Evolutionary conservation across 2,888 invertebrate genomes (phyloP).

Genomic region (Andrena flavipes): DNA sequence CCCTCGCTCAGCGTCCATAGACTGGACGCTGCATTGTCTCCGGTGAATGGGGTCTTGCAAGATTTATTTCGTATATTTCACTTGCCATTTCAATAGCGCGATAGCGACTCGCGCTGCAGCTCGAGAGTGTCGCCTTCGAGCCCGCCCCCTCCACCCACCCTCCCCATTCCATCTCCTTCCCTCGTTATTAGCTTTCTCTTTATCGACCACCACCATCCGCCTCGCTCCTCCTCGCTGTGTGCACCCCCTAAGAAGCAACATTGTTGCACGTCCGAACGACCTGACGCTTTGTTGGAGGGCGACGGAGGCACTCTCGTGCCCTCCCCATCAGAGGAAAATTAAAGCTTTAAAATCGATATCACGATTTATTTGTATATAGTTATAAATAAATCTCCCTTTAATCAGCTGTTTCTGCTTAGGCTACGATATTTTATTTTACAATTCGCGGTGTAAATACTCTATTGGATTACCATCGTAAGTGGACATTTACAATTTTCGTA

Average conservation of each 20-base stretch:
- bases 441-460: background rate
- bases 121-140: conserved; percentile 74
- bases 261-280: conserved; percentile 63
- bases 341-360: background rate
- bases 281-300: conserved; percentile 41
- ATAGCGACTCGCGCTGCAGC: conserved; percentile 79
- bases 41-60: conserved; percentile 84
- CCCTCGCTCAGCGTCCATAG: conserved; percentile 81
- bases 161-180: background rate
- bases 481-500: background rate
- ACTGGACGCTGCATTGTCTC: conserved; percentile 84
- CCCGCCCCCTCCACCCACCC: conserved; percentile 25
- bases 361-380: background rate
- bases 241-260: conserved; percentile 64
- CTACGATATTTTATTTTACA: background rate
- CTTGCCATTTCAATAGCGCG: conserved; percentile 84
- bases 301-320: conserved; percentile 8
- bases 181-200: conserved; percentile 62
- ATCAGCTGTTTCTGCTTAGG: background rate
- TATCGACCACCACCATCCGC: conserved; percentile 33
- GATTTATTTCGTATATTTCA: conserved; percentile 85
- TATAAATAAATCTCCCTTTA: background rate
- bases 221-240: conserved; percentile 29
- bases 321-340: background rate
- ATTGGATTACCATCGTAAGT: background rate